Evolutionary conservation across 2,113 vertebrate genomes (phyloP), one percentile per base, ranked within the genome.

Genomic region (Setophaga kirtlandii): DNA sequence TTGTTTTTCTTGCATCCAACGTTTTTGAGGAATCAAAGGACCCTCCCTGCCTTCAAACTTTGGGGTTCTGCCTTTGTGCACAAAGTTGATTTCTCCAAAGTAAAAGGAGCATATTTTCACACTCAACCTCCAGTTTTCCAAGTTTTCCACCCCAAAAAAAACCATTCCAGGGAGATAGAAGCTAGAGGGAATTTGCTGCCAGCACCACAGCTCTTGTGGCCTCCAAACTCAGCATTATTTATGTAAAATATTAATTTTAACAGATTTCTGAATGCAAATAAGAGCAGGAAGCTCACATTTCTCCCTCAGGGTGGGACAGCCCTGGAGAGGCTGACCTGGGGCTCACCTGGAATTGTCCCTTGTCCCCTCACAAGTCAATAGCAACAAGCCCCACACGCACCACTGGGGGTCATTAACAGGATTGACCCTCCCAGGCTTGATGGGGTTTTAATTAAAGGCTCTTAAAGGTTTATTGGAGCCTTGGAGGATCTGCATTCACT

Each of bases 401-500:
- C 28, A 12, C 10, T 22, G 62, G 23, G 63, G 33, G 19, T 67
- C 42, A 46, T 93, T 70, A 87, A 42, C 2, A 5, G 17, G 60
- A 81, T 18, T 74, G 77, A 70, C 68, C 39, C 17, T 84, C 52
- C 28, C 47, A 55, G 78, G 50, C 56, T 74, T 81, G 71, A 53
- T 39, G n/a, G n/a, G 12, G 41, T 50, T 87, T 84, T 67, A 91
- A 90, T 94, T 53, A 75, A 93, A 94, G 0, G 6, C 31, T 87
- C 78, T 87, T 49, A 87, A 77, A 67, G 50, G 62, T 84, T 82
- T 78, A 35, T 33, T 68, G 56, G 64, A 70, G 82, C 33, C 52
- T 71, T 14, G 0, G 41, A 70, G 35, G 25, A 59, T n/a, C 20
- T 0, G 0, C 60, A 70, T 91, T 74, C 6, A 1, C 62, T 52